Conservation (phyloP, 2,113 vertebrate genomes). For the Gallinago paraguaiae region DNA sequence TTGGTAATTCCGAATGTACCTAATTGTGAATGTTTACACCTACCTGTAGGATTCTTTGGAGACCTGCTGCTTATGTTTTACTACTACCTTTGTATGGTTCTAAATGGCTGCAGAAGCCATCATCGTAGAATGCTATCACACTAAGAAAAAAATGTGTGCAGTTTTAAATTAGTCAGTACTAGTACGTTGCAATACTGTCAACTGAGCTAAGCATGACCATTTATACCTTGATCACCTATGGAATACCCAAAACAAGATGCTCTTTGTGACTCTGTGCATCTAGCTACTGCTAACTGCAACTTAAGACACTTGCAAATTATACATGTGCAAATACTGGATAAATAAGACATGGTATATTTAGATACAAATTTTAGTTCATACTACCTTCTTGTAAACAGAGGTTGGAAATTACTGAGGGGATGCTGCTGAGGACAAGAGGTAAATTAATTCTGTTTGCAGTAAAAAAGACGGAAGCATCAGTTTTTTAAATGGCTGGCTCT, state of each 20-base stretch:
- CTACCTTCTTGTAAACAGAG: neutral
- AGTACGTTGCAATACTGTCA: neutral
- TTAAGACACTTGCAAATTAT: neutral
- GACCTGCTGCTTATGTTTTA: neutral
- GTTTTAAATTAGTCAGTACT: neutral
- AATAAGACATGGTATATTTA: neutral
- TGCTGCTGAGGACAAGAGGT: neutral
- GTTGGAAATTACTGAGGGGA: neutral
- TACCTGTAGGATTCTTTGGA: neutral
- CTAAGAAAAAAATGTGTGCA: neutral
- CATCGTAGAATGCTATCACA: neutral
- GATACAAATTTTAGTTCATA: neutral
- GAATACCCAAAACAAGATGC: neutral
- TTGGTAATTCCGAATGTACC: conserved; percentile 59
- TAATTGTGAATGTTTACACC: neutral
- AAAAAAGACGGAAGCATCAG: neutral
- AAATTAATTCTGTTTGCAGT: neutral
- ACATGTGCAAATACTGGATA: neutral
- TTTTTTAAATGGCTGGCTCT: neutral
- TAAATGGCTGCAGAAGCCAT: neutral
- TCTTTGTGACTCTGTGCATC: neutral
- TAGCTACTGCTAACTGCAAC: neutral
- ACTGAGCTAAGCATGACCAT: neutral
- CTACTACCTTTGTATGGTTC: neutral
- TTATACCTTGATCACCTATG: neutral